A percentile compares a stretch with the other conserved stretches of the same genome.
phyloP scores from a whole-genome alignment of 2,113 vertebrate genomes.

The Alexandromys fortis region DNA sequence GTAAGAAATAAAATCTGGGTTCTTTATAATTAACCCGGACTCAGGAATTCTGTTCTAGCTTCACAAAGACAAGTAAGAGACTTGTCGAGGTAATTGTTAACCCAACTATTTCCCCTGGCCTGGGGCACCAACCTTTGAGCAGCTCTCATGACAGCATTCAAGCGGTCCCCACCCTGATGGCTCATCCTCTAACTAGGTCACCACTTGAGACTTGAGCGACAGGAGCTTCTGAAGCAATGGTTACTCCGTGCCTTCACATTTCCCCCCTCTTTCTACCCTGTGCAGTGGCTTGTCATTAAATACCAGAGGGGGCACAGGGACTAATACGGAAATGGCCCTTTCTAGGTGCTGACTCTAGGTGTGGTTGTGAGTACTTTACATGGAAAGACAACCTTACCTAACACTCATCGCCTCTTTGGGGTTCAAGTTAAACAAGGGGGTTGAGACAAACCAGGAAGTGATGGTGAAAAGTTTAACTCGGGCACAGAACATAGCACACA shows the following conservation, averaged over 20 bases:
- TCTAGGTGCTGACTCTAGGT: background rate
- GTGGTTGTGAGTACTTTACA: background rate
- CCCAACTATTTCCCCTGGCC: background rate
- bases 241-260: background rate
- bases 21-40: background rate
- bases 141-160: background rate
- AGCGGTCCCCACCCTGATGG: background rate
- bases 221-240: background rate
- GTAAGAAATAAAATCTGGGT: background rate
- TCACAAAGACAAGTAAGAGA: background rate
- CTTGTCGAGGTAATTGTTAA: background rate
- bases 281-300: background rate
- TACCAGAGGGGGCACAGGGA: background rate
- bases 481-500: background rate
- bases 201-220: background rate
- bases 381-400: background rate
- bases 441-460: background rate
- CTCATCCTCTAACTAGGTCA: background rate
- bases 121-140: background rate
- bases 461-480: background rate
- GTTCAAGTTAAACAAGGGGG: conserved; percentile 4
- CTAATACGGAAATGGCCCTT: background rate
- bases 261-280: background rate
- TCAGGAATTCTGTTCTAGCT: background rate
- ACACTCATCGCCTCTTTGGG: background rate